Conservation (phyloP, 2,888 invertebrate species). For the Mechanitis messenoides region DNA sequence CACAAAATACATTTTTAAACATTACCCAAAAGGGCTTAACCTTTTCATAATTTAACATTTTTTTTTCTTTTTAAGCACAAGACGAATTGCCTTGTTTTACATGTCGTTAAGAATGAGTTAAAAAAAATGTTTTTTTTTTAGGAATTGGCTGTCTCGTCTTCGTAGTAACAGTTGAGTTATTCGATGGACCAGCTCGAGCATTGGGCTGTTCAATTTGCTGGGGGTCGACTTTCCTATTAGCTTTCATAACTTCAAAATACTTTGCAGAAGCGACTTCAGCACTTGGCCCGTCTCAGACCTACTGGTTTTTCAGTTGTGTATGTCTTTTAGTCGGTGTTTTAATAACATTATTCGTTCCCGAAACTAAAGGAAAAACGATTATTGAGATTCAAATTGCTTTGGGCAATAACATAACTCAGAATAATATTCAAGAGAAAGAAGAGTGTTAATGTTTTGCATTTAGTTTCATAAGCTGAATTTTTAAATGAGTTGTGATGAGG, state of each 20-base stretch:
- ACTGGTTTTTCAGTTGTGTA: constrained; percentile 29
- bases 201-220: constrained; percentile 39
- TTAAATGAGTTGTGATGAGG: no score
- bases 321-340: constrained; percentile 27
- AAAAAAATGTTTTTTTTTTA: constrained; percentile 25
- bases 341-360: constrained; percentile 31
- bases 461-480: no score
- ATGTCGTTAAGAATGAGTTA: no score
- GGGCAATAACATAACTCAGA: not conserved
- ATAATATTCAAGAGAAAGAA: no score
- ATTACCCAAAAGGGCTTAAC: no score
- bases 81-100: no score
- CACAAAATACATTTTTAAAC: no score
- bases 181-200: constrained; percentile 46
- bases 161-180: constrained; percentile 49
- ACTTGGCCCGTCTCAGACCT: constrained; percentile 33
- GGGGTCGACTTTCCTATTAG: constrained; percentile 24
- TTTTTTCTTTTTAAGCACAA: no score
- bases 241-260: constrained; percentile 31
- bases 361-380: constrained; percentile 36
- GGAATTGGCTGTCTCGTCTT: constrained; percentile 53
- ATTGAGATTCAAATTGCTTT: constrained; percentile 32
- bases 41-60: no score
- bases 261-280: constrained; percentile 27
- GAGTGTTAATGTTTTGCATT: no score